Base-by-base conservation (phyloP, 2,888 invertebrate genomes). In the Scotopteryx bipunctaria region DNA sequence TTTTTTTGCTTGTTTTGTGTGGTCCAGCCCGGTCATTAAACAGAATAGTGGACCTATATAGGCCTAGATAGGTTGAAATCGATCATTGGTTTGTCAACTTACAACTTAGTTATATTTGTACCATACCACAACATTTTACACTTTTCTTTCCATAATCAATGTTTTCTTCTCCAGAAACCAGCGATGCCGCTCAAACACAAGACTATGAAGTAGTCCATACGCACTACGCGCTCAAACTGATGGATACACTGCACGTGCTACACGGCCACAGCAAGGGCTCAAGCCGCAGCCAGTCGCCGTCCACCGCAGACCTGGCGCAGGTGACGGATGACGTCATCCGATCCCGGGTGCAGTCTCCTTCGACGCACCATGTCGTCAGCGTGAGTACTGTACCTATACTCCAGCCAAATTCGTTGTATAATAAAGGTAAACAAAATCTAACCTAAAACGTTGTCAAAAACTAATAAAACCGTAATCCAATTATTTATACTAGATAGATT, bases 261-360 rank as follows among this genome's bases (percentile, higher is more conserved):
- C 91, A 84, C 61, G 88, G 81, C 42, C 92, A 91, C 76, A 89
- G 87, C 66, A 93, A 93, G 78, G 91, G 91, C 33, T 92, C 93
- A 31, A 93, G 93, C 64, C 79, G 93, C 49, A 93, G 93, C 69
- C 91, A 93, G 67, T 93, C 93, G 25, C 93, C 93, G 51, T 86
- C 87, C 5, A 76, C 86, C 0, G 78, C 80, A n/a, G 90, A 92
- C 66, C 67, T 91, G 84, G 67, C 89, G 68, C 80, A 29, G 81
- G 78, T 86, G 59, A 84, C 83, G 3, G 89, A 88, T 61, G 88
- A 88, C 64, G 79, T 88, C 72, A 88, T 89, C 69, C 73, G 86
- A 44, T 88, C 88, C 53, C 68, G 91, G 61, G 88, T 91, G 13
- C 91, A 91, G 72, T 87, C 87, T 17, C 84, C 89, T 13, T 84